Base-by-base conservation (phyloP, 1,140 invertebrate species). In the Antheraea pernyi region DNA sequence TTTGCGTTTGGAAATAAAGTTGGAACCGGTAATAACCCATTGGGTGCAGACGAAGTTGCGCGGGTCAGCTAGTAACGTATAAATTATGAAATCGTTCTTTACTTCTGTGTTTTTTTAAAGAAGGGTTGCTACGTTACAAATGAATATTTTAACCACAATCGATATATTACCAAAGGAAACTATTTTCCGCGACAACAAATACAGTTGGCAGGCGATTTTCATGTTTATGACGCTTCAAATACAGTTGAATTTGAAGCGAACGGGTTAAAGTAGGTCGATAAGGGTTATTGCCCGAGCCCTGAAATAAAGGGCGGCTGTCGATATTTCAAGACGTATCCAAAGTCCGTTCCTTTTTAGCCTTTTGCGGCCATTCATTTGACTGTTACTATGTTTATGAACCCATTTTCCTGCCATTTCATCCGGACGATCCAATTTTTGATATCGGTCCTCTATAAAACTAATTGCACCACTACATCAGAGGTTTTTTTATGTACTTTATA, bases 111-210 rank as follows among this genome's bases (percentile, higher is more conserved):
- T 53, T 53, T 11, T 13, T 53, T 16, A 53, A 53, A 53, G 13
- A 53, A 53, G 46, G 46, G 46, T 53, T 53, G 46, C 46, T 53
- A 53, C 13, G 46, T 53, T 16, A 53, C 46, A 11, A 53, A 53
- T 53, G 46, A 53, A 53, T 53, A 53, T 53, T 53, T 53, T 53
- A 16, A 53, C 46, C 46, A 53, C 46, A 53, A 53, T 53, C 46
- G 46, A 53, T 53, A 53, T 10, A 53, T 53, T 53, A 53, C 46
- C 46, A 53, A n/a, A 53, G 46, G 46, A 53, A 53, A 53, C 46
- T 53, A 53, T 53, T 53, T 53, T 53, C 46, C 16, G 46, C 46
- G 46, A 53, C 46, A 53, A 53, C 46, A 16, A 53, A n/a, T 53
- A 13, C 16, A 5, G 0, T 1, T 16, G 46, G 7, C 16, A n/a